Conservation (phyloP, 2,797 vertebrate species). For the Sebastes melanostomus region DNA sequence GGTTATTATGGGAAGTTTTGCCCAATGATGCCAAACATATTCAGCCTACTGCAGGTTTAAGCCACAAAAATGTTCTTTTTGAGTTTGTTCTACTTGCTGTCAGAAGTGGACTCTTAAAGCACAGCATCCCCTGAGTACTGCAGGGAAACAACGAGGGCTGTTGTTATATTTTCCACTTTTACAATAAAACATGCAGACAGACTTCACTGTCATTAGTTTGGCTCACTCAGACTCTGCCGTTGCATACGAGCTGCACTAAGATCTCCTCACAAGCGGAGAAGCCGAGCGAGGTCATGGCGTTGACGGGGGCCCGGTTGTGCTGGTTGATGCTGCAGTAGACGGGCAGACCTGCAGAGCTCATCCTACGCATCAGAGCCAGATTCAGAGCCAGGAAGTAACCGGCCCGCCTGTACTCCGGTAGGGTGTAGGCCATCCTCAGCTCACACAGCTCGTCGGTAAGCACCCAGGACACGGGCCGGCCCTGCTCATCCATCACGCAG, state of each 20-base stretch:
- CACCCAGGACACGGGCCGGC: constrained; percentile 36
- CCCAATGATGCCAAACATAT: no score
- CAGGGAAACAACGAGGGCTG: neutral
- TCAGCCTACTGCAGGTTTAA: no score
- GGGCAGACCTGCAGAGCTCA: constrained; percentile 17
- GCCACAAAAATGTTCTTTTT: constrained; percentile 20
- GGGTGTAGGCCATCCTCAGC: constrained; percentile 37
- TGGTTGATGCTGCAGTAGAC: constrained; percentile 14
- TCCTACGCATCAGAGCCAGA: neutral
- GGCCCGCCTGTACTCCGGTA: constrained; percentile 13
- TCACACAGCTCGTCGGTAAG: constrained; percentile 46
- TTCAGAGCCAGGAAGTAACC: constrained; percentile 25
- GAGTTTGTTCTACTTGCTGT: constrained; percentile 27
- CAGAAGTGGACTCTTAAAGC: constrained; percentile 9
- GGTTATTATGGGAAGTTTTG: no score
- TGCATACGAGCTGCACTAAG: constrained; percentile 14
- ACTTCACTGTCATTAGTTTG: neutral
- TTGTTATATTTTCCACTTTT: constrained; percentile 12
- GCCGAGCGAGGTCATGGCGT: neutral
- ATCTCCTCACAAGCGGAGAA: constrained; percentile 16
- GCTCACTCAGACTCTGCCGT: constrained; percentile 3
- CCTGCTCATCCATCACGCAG: constrained; percentile 47
- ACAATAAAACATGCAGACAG: neutral
- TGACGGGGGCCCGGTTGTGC: constrained; percentile 13
- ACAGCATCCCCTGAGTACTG: neutral